Base-by-base conservation (phyloP, 1,140 invertebrate species). In the Nasonia vitripennis region DNA sequence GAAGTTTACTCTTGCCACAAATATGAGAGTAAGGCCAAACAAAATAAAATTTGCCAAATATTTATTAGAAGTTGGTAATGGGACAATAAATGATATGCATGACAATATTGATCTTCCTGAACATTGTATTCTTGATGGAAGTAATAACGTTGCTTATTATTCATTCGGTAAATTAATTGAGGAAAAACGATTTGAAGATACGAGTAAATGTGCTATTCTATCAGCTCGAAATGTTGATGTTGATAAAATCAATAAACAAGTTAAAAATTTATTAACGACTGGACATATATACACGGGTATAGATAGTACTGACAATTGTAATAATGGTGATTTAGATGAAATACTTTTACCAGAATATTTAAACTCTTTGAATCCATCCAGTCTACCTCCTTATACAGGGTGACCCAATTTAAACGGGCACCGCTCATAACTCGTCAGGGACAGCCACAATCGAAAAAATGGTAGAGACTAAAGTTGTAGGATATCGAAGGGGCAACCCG, bases 1-100 rank as follows among this genome's bases (percentile, higher is more conserved):
- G 62, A 73, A 78, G 37, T 83, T 79, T 34, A 37, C 55, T 68
- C 31, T 86, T 10, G 80, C 81, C 71, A 23, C 77, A 83, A 78
- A 86, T 75, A 78, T 68, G 75, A 68, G 62, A 62, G 71, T 73
- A 10, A n/a, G 51, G 12, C 27, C 71, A 78, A 55, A 83, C 55
- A 77, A 86, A 34, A 34, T 34, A 34, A 34, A 34, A 2, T 34
- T 34, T 34, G 34, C 34, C 1, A 34, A 34, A 34, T 34, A 34
- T 34, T 34, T 34, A 34, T 34, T 34, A 34, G 34, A 34, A 2
- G 34, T 34, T 34, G 1, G 78, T 37, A 37, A 74, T 45, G 71
- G 75, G 2, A 78, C 23, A 78, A 17, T 78, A 7, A 78, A 78
- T 23, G 75, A 78, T 78, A n/a, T 10, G 6, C 14, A 78, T 48